phyloP scores from a whole-genome alignment of 2,113 vertebrate genomes.

The Mesembrinibis cayennensis region DNA sequence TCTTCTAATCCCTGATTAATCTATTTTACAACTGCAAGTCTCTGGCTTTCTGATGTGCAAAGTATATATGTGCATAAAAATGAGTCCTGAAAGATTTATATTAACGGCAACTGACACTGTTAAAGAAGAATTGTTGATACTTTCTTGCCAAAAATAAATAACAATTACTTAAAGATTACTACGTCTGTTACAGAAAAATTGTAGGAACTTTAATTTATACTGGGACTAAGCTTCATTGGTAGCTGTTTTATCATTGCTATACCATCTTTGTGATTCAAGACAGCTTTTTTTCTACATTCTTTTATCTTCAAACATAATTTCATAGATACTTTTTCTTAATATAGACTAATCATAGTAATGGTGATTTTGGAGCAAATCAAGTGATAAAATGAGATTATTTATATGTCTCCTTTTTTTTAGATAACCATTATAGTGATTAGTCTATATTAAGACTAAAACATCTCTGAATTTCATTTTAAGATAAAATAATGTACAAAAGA shows the following conservation, averaged over 20 bases:
- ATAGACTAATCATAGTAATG: background rate
- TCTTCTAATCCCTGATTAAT: background rate
- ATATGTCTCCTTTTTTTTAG: background rate
- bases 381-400: constrained; percentile 2
- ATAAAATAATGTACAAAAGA: background rate
- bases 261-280: background rate
- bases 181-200: background rate
- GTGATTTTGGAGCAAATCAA: background rate
- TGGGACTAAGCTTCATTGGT: background rate
- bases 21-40: background rate
- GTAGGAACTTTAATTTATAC: background rate
- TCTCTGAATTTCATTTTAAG: background rate
- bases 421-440: background rate
- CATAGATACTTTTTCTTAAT: background rate
- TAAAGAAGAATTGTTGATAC: background rate
- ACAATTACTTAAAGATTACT: background rate
- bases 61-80: background rate
- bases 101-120: background rate
- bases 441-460: background rate
- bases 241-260: background rate
- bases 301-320: constrained; percentile 1
- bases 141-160: background rate
- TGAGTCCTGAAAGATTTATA: background rate
- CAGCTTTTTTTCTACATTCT: background rate
- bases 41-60: background rate